Evolutionary conservation across 2,113 vertebrate genomes (phyloP), one percentile per base, ranked within the genome.

Genomic region (Phyllopteryx taeniolatus): DNA sequence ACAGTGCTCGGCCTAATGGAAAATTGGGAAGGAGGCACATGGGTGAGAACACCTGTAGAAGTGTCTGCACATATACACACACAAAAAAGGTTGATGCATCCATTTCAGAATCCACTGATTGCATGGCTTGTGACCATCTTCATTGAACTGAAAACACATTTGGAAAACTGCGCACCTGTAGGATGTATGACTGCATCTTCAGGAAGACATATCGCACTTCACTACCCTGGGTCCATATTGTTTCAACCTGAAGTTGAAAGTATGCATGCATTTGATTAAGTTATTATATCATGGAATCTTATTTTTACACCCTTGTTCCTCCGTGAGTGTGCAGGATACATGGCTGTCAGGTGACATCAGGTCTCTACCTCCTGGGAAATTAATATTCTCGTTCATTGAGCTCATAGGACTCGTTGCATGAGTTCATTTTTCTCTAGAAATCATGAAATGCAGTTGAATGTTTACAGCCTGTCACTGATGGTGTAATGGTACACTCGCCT

Each of bases 231-330:
- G 13, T 69, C 76, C 63, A 59, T 66, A 67, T 82, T 81, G 69
- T 85, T 67, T 46, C 70, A 66, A 79, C 68, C 79, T 79, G 47
- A 27, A 78, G 68, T 77, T 59, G 17, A 68, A 76, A 62, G 65
- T 74, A 75, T 74, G 72, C 75, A 72, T 79, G 46, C 43, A 62
- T 72, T 67, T 82, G 57, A 31, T 79, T 71, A 61, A 70, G 82
- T 79, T 84, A 88, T 91, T 85, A 87, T 75, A 27, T 59, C 19
- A 77, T 83, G 83, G 75, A 85, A 76, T 85, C 71, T 89, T 79
- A 79, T 83, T 85, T 87, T 79, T 77, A 67, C 42, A 0, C 14
- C 33, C 68, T 69, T 79, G 72, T 80, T 80, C 83, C 83, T 62
- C 64, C 12, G 74, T 73, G 84, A 66, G 69, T 51, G 57, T 68